phyloP scores from a whole-genome alignment of 2,113 vertebrate genomes.

The Corydoras sp. region DNA sequence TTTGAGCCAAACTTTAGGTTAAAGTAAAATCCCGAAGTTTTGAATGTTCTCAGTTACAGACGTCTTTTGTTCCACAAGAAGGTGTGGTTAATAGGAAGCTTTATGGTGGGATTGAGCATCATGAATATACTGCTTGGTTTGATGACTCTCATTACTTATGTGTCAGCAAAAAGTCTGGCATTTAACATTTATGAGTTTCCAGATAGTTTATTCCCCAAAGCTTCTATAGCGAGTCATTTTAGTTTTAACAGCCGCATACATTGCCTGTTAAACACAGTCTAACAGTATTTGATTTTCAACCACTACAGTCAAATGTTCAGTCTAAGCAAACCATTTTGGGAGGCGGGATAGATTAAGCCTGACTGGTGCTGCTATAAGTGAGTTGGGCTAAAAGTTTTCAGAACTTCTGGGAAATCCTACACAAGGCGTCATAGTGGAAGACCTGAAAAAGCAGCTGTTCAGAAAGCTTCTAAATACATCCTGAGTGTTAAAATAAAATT shows the following conservation, averaged over 20 bases:
- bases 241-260: background rate
- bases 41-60: background rate
- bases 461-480: background rate
- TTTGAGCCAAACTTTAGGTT: background rate
- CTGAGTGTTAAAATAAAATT: background rate
- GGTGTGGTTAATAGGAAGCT: background rate
- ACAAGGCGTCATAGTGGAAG: no score
- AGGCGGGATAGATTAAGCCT: no score
- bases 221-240: background rate
- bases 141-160: background rate
- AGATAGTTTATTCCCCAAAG: background rate
- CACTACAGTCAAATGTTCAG: no score
- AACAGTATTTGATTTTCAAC: no score
- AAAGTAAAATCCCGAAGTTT: background rate
- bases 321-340: no score
- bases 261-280: background rate
- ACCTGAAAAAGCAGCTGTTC: no score
- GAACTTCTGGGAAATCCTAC: no score
- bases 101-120: background rate
- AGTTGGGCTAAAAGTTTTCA: no score
- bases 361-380: no score
- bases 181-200: background rate
- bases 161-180: background rate
- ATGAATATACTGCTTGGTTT: background rate
- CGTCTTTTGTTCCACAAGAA: background rate